phyloP scores from a whole-genome alignment of 2,888 invertebrate species.

The Athalia rosae region DNA sequence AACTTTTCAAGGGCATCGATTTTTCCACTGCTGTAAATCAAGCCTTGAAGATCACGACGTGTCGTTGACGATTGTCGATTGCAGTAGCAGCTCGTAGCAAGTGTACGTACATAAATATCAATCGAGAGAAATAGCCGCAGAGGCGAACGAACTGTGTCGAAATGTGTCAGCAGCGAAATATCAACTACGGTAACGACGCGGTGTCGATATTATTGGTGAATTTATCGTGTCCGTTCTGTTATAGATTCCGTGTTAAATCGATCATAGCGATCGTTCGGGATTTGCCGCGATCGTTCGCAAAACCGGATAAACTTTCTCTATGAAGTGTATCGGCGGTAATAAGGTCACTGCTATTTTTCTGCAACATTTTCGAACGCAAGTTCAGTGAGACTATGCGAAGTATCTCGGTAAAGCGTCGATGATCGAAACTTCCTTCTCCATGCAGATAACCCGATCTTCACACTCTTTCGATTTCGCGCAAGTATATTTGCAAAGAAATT shows the following conservation, averaged over 20 bases:
- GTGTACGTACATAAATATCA: too few relatives aligned
- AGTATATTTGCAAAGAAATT: constrained; percentile 55
- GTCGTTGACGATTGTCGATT: not conserved
- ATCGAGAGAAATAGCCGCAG: too few relatives aligned
- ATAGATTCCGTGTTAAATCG: not conserved
- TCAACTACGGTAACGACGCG: too few relatives aligned
- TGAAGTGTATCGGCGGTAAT: constrained; percentile 7
- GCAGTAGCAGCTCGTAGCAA: not conserved
- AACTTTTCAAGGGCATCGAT: not conserved
- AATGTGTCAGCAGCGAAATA: too few relatives aligned
- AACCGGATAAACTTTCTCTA: constrained; percentile 27
- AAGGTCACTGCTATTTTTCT: constrained; percentile 13
- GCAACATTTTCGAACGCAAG: not conserved
- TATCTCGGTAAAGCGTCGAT: constrained; percentile 9
- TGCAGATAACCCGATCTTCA: constrained; percentile 6
- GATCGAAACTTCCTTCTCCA: constrained; percentile 2
- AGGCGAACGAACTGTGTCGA: too few relatives aligned
- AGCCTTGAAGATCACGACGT: not conserved
- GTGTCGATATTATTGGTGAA: too few relatives aligned
- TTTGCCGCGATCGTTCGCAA: not conserved
- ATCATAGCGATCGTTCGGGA: not conserved
- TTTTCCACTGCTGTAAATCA: not conserved
- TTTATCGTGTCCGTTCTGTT: too few relatives aligned
- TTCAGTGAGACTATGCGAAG: not conserved
- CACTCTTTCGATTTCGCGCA: constrained; percentile 8